Evolutionary conservation across 1,140 invertebrate species (phyloP).

Genomic region (Leptinotarsa lineolata): DNA sequence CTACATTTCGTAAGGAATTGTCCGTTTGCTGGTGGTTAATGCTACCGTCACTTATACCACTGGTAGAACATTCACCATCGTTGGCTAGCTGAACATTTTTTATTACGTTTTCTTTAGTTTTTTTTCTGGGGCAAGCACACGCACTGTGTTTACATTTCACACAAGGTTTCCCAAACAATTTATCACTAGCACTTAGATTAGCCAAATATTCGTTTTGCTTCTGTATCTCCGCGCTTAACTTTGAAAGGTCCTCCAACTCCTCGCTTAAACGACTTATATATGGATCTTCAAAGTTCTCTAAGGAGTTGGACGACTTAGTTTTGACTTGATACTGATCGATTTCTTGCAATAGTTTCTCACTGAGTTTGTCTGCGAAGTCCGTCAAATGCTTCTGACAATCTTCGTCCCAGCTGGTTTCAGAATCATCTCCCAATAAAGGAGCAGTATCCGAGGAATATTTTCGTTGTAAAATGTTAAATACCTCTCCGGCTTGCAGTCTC

Average conservation of each 20-base stretch:
- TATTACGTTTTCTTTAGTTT: neutral
- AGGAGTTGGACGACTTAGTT: slow-evolving; percentile 43
- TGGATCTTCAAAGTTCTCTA: slow-evolving; percentile 63
- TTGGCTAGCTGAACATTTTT: neutral
- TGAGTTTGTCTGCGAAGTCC: slow-evolving; percentile 75
- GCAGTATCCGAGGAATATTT: slow-evolving; percentile 45
- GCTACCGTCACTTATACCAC: slow-evolving; percentile 2
- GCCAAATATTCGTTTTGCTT: slow-evolving; percentile 58
- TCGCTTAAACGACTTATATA: slow-evolving; percentile 62
- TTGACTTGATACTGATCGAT: slow-evolving; percentile 68
- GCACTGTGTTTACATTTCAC: slow-evolving; percentile 31
- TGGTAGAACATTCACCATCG: slow-evolving; percentile 11
- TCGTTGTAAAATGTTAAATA: slow-evolving; percentile 61
- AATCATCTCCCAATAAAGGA: slow-evolving; percentile 54
- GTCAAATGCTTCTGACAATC: slow-evolving; percentile 70
- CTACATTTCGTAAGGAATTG: slow-evolving; percentile 11
- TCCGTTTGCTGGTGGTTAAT: neutral
- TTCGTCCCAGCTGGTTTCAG: slow-evolving; percentile 63
- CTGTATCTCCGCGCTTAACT: slow-evolving; percentile 62
- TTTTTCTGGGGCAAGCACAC: slow-evolving; percentile 11
- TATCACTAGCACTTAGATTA: slow-evolving; percentile 52
- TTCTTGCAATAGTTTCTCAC: slow-evolving; percentile 74
- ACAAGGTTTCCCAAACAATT: slow-evolving; percentile 34
- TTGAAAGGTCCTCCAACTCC: slow-evolving; percentile 62
- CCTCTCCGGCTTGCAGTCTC: slow-evolving; percentile 61